Evolutionary conservation across 2,113 vertebrate species (phyloP).

Genomic region (Semicossyphus pulcher): DNA sequence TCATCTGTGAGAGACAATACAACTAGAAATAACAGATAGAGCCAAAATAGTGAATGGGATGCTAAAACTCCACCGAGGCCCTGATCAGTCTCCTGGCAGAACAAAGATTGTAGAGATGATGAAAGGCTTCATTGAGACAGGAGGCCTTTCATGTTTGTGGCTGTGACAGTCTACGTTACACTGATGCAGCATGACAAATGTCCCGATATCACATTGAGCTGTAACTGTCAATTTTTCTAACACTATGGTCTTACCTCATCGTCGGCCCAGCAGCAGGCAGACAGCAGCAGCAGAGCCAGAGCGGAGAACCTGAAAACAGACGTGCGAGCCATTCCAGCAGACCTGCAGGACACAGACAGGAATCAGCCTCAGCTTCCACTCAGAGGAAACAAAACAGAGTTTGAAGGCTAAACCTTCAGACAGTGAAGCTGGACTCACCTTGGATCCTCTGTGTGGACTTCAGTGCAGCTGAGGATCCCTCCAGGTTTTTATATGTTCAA

Average conservation of each 20-base stretch:
- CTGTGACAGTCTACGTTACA: not conserved
- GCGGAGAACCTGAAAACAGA: constrained; percentile 35
- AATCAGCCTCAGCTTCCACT: not conserved
- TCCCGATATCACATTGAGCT: not conserved
- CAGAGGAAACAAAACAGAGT: not conserved
- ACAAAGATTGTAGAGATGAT: no score
- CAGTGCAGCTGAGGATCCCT: not conserved
- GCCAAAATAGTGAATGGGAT: no score
- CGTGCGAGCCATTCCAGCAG: constrained; percentile 19
- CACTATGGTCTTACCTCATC: constrained; percentile 20
- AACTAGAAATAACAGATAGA: no score
- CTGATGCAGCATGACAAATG: not conserved
- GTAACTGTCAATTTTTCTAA: not conserved
- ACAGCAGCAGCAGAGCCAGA: constrained; percentile 53
- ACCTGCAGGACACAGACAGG: constrained; percentile 39
- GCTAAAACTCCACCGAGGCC: no score
- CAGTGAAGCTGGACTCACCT: constrained; percentile 10
- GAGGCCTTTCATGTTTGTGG: no score
- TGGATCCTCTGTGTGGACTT: constrained; percentile 11
- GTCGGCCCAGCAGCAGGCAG: constrained; percentile 52
- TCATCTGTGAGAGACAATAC: no score
- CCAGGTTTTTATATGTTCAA: not conserved
- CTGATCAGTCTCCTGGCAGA: no score
- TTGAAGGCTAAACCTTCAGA: no score
- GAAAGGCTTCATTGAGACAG: no score